phyloP scores from a whole-genome alignment of 2,113 vertebrate genomes.

The Ramphastos sulfuratus region DNA sequence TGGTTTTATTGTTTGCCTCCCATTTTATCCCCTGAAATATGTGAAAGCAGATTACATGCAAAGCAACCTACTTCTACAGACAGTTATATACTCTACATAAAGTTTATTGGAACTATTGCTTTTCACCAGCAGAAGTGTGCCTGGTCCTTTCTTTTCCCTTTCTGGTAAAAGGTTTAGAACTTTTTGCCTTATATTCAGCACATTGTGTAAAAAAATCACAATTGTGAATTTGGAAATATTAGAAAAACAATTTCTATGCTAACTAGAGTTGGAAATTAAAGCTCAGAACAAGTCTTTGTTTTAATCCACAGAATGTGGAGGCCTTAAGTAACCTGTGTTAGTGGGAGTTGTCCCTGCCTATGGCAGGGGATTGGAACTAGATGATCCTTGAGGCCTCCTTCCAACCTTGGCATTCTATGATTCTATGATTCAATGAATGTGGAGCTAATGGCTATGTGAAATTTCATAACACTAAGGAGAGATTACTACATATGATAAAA shows the following conservation, averaged over 20 bases:
- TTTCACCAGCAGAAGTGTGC: neutral
- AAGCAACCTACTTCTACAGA: neutral
- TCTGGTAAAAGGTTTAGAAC: neutral
- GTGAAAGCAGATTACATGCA: neutral
- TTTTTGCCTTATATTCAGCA: neutral
- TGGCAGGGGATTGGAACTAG: too few species aligned
- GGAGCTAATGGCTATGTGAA: neutral
- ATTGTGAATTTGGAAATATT: neutral
- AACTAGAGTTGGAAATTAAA: neutral
- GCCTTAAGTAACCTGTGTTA: too few species aligned
- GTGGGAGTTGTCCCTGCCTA: too few species aligned
- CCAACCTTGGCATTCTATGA: too few species aligned
- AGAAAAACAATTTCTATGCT: neutral
- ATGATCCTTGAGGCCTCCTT: too few species aligned
- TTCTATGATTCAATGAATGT: too few species aligned
- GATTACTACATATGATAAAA: neutral
- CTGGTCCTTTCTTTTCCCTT: neutral
- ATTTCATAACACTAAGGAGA: neutral
- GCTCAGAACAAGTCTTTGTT: accelerated
- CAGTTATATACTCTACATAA: neutral
- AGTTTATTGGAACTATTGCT: neutral
- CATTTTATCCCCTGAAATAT: neutral
- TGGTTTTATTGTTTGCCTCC: neutral
- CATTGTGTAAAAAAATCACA: neutral
- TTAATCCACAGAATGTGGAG: neutral